Evolutionary conservation across 2,888 invertebrate species (phyloP), one percentile per base, ranked within the genome.

Genomic region (Cosmia trapezina): DNA sequence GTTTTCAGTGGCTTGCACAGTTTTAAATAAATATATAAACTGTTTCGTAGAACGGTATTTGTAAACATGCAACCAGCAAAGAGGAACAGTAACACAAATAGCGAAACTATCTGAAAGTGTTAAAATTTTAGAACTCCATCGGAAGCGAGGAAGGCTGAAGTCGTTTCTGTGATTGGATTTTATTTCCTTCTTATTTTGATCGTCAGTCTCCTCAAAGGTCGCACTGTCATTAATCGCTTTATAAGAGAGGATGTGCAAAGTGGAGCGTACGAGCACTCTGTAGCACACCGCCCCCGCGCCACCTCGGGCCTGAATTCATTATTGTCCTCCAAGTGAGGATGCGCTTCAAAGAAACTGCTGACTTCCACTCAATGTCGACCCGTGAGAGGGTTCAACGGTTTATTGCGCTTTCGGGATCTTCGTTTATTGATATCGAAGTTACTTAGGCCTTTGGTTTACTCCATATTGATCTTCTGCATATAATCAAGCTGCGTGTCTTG

Each of bases 281-380:
- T 87, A 93, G 90, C 83, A 88, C 83, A 81, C 80, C 85, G 83
- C 71, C 79, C 79, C 83, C 83, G 61, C 80, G 80, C 83, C 91
- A 87, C 88, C 86, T 87, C 90, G 88, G 83, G 91, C 90, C 92
- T 93, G 94, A 95, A 95, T 95, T 94, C 94, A 95, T 95, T 94
- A 94, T 94, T 94, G 94, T 94, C 93, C 91, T 91, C 91, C 86
- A 91, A 89, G 91, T 89, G 90, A 92, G 89, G 93, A 93, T 92
- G 94, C 92, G 93, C 92, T 92, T 94, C 94, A 95, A 95, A 95
- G 94, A 94, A 94, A 94, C 91, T 94, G 95, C 95, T 94, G 94
- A 95, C 92, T 92, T 91, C 89, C 88, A 88, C 89, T 89, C 89
- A 86, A 88, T 84, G 87, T 84, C 89, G 89, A 88, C 88, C 82